phyloP scores from a whole-genome alignment of 2,113 vertebrate species.

The Pseudorhombus dupliciocellatus region DNA sequence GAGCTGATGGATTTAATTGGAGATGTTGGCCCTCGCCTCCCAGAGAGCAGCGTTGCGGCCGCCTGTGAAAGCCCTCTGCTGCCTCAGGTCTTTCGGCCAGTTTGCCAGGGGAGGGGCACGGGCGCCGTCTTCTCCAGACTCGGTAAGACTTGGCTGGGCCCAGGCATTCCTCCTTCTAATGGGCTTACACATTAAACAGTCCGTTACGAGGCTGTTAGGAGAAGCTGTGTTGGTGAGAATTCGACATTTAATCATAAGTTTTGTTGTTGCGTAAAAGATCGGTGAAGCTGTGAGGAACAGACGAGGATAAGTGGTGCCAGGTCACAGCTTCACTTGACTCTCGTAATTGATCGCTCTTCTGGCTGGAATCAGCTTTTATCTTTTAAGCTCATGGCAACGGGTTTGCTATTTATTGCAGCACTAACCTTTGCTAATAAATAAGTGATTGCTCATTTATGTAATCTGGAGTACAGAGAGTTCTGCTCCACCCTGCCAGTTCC shows the following conservation, averaged over 20 bases:
- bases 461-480: too few relatives aligned
- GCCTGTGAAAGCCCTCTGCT: conserved; percentile 70
- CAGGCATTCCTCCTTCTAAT: background rate
- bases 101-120: conserved; percentile 66
- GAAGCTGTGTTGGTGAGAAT: too few relatives aligned
- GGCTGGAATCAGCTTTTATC: too few relatives aligned
- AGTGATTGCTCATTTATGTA: background rate
- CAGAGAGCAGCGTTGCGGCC: accelerated
- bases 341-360: too few relatives aligned
- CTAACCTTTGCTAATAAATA: background rate
- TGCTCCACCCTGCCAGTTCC: too few relatives aligned
- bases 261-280: background rate
- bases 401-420: too few relatives aligned
- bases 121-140: conserved; percentile 68
- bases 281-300: background rate
- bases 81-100: conserved; percentile 72
- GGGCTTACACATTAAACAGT: too few relatives aligned
- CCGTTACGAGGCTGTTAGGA: too few relatives aligned
- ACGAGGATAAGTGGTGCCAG: background rate
- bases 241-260: too few relatives aligned
- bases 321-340: too few relatives aligned
- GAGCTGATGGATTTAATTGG: conserved; percentile 51
- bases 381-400: too few relatives aligned
- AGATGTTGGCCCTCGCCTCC: background rate
- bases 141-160: conserved; percentile 58